Percentiles rank a stretch among this genome's conserved stretches.
Evolutionary conservation across 2,113 vertebrate genomes (phyloP).

Genomic region (Talpa occidentalis): DNA sequence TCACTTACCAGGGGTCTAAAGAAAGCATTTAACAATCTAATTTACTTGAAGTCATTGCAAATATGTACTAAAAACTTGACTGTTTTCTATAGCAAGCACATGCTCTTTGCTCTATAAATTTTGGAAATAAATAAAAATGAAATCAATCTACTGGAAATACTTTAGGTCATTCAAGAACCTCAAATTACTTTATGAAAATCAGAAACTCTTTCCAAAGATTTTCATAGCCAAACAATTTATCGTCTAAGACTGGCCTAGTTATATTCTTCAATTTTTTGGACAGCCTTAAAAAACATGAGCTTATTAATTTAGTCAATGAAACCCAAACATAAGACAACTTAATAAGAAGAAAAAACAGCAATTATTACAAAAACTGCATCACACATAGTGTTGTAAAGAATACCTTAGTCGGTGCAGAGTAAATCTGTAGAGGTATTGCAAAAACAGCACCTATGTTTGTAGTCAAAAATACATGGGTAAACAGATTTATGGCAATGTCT

Average conservation of each 20-base stretch:
- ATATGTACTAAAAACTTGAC: not conserved
- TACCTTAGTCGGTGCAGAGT: slow-evolving; percentile 87
- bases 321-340: not conserved
- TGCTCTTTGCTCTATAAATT: not conserved
- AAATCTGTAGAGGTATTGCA: slow-evolving; percentile 92
- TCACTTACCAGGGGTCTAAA: slow-evolving; percentile 34
- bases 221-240: not conserved
- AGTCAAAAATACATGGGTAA: slow-evolving; percentile 89
- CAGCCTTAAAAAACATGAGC: slow-evolving; percentile 8
- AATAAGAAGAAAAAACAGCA: not conserved
- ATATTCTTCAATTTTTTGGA: slow-evolving; percentile 1
- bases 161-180: slow-evolving; percentile 48
- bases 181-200: slow-evolving; percentile 38
- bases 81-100: not conserved
- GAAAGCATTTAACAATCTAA: slow-evolving; percentile 35
- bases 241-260: not conserved
- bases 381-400: not conserved
- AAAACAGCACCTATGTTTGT: slow-evolving; percentile 91
- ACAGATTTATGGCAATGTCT: slow-evolving; percentile 87
- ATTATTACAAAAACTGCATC: not conserved
- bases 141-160: not conserved
- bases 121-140: slow-evolving; percentile 45
- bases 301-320: slow-evolving; percentile 7
- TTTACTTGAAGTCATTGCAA: not conserved
- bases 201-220: slow-evolving; percentile 16